Evolutionary conservation across 2,888 invertebrate species (phyloP), one percentile per base, ranked within the genome.

Genomic region (Troglohyphantes excavatus): DNA sequence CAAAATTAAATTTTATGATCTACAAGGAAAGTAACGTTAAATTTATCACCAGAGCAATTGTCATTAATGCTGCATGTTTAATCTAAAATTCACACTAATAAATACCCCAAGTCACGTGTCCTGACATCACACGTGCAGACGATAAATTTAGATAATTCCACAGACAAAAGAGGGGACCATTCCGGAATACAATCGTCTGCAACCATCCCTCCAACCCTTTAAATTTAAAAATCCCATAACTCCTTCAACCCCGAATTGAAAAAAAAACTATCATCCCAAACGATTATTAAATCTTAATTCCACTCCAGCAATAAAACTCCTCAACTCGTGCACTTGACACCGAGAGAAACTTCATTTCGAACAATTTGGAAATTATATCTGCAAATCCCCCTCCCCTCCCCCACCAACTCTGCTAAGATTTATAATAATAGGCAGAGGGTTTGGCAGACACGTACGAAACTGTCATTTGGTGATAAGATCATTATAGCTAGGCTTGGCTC

Each of bases 271-370:
- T 53, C 21, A 61, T 59, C 68, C 68, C 53, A 68, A 67, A 53
- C 84, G 75, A 84, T 85, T 76, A 85, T 85, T 67, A 85, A 85
- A 85, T 76, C 76, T 76, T 85, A 85, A 85, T 85, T 85, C 67
- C 76, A 76, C 26, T 26, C 67, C 70, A 75, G 85, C 75, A 76
- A 76, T 85, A 78, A 85, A 85, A 85, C 76, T 68, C 39, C 76
- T 68, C 76, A 27, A 76, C 85, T 67, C 63, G 83, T n/a, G n/a
- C n/a, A n/a, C n/a, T n/a, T n/a, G n/a, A n/a, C n/a, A n/a, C n/a
- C n/a, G n/a, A n/a, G n/a, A 59, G 59, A 53, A 85, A 85, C 85
- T 85, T 85, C 76, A 85, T 85, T 84, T 84, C 84, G 53, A 84
- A 84, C 84, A 84, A 84, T 84, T 76, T 85, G 46, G 85, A 83